phyloP scores from a whole-genome alignment of 1,140 invertebrate species.

The Diabrotica virgifera region DNA sequence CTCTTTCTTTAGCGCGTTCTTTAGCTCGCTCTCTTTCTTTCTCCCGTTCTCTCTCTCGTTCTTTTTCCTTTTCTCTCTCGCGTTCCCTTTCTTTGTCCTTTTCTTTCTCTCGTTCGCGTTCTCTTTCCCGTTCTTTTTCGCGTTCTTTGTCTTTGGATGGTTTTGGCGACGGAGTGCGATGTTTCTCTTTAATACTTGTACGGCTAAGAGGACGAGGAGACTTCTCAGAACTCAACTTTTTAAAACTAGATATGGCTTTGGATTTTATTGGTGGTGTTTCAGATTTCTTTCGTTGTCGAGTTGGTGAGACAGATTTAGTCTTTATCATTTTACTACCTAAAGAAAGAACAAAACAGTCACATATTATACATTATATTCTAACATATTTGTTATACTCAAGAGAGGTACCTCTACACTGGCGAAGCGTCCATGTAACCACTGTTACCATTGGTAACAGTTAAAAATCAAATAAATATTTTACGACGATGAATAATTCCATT shows the following conservation, averaged over 20 bases:
- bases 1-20: slow-evolving; percentile 43
- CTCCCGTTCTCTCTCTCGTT: slow-evolving; percentile 43
- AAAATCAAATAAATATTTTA: too few relatives aligned
- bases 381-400: too few relatives aligned
- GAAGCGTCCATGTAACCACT: too few relatives aligned
- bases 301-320: slow-evolving; percentile 42
- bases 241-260: slow-evolving; percentile 44
- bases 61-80: slow-evolving; percentile 40
- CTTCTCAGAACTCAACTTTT: slow-evolving; percentile 43
- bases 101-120: slow-evolving; percentile 38
- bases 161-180: slow-evolving; percentile 47
- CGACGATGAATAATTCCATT: too few relatives aligned
- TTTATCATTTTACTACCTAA: slow-evolving; percentile 6
- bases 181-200: slow-evolving; percentile 39
- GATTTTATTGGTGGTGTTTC: slow-evolving; percentile 46
- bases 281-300: slow-evolving; percentile 45
- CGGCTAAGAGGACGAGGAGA: slow-evolving; percentile 41
- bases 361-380: too few relatives aligned
- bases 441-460: too few relatives aligned
- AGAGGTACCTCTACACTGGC: too few relatives aligned
- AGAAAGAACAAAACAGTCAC: background rate
- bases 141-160: slow-evolving; percentile 43
- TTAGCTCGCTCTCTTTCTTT: slow-evolving; percentile 39
- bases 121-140: slow-evolving; percentile 41
- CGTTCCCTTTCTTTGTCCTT: slow-evolving; percentile 40